Base-by-base conservation (phyloP, 2,113 vertebrate species). In the Pitta sordida region DNA sequence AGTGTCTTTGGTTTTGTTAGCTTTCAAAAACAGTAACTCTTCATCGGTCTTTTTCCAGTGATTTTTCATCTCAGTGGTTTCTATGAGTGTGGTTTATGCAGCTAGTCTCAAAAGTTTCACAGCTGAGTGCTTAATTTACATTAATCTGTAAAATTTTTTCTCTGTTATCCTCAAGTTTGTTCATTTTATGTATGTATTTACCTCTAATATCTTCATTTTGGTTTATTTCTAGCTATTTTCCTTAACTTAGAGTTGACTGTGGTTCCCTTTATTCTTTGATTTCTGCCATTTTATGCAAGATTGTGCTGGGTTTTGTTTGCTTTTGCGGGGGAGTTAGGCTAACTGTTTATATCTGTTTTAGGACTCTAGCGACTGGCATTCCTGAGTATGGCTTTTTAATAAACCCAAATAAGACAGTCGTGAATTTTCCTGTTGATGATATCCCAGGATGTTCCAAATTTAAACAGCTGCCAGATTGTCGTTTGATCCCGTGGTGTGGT, bases 401-500 rank as follows among this genome's bases (percentile, higher is more conserved):
- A 55, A 99, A 99, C 94, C 96, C 98, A 34, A 93, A 93, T 77
- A 99, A 99, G 96, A 99, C 99, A 10, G 96, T 96, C 6, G 97
- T 99, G 88, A 99, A 99, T 97, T 99, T 99, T 94, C 95, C 97
- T 3, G 69, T 98, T 93, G 97, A 95, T 3, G 65, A 82, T 15
- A 63, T 81, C 65, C 64, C 78, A 20, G 90, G 34, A 18, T 87
- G 77, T 34, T 55, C 92, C 0, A 91, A 46, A 12, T 97, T 98
- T 23, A 94, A 92, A 1, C 96, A 98, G 76, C 96, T 99, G 64
- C 98, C 98, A 1, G 85, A 94, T 27, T 95, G 73, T 91, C 98
- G 95, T 94, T 90, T 99, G 69, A 98, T 99, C 83, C 98, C 98
- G 0, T 99, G 99, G 99, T 99, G 99, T 32, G 99, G 99, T 14